These are phyloP conservation scores for Pluvianellus socialis DNA, from an alignment of 2,113 vertebrate genomes.

Conservation along the genomic window DNA sequence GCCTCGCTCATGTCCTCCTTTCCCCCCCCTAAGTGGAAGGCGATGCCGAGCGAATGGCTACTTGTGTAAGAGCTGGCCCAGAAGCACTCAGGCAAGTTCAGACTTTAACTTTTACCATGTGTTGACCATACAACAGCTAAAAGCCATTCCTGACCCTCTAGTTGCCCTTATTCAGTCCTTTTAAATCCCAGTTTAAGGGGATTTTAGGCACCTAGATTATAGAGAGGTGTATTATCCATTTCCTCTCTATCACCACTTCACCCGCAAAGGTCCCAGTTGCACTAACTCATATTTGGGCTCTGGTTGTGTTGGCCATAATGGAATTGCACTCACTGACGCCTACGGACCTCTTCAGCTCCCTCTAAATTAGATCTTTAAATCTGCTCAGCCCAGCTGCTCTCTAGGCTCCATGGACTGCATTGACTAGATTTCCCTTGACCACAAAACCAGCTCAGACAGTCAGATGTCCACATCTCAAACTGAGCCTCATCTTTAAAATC, in stretches of 20 bases:
- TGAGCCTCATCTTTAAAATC: neutral
- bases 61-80: neutral
- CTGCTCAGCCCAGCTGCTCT: neutral
- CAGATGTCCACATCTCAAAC: neutral
- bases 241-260: neutral
- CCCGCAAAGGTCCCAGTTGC: neutral
- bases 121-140: neutral
- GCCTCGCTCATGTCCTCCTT: neutral
- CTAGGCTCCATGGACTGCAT: neutral
- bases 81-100: neutral
- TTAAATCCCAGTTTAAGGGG: neutral
- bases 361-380: neutral
- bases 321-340: neutral
- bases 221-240: neutral
- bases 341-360: neutral
- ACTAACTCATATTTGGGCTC: neutral
- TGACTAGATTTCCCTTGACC: neutral
- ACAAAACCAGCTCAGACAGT: neutral
- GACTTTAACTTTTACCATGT: neutral
- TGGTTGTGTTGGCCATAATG: neutral
- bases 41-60: neutral
- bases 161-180: neutral
- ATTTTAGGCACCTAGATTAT: neutral
- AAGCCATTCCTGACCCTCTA: neutral
- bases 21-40: neutral